Evolutionary conservation across 2,113 vertebrate genomes (phyloP).

Genomic region (Promerops cafer): DNA sequence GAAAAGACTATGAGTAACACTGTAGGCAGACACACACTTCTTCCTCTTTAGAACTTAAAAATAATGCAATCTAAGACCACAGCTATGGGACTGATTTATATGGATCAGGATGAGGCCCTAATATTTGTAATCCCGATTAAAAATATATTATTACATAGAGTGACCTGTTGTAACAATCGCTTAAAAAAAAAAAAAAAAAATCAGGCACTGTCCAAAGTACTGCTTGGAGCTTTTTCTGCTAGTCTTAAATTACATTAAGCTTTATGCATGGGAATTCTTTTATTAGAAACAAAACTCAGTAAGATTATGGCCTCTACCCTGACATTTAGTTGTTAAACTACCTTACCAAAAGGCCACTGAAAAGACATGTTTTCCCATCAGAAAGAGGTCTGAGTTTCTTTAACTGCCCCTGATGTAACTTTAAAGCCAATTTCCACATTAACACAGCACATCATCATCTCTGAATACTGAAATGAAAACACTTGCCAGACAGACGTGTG

Average conservation of each 20-base stretch:
- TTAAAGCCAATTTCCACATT: not conserved
- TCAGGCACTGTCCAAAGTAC: not conserved
- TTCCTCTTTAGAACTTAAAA: not conserved
- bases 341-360: not conserved
- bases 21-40: not conserved
- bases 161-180: not conserved
- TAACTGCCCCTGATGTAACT: not conserved
- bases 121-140: not conserved
- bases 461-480: not conserved
- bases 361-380: not conserved
- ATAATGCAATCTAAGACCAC: not conserved
- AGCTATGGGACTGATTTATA: not conserved
- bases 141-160: not conserved
- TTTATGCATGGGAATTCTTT: not conserved
- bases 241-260: not conserved
- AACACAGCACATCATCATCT: not conserved
- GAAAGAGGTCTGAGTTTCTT: not conserved
- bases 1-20: not conserved
- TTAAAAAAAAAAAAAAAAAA: not conserved
- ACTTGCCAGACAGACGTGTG: slow-evolving; percentile 43
- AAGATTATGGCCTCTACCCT: not conserved
- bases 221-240: not conserved
- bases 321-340: not conserved
- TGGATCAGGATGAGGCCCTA: not conserved
- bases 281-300: not conserved